A percentile compares a stretch with the other conserved stretches of the same genome.
Conservation (phyloP, 35 echinoderm and acorn worm species). For the Stichopus chloronotus region DNA sequence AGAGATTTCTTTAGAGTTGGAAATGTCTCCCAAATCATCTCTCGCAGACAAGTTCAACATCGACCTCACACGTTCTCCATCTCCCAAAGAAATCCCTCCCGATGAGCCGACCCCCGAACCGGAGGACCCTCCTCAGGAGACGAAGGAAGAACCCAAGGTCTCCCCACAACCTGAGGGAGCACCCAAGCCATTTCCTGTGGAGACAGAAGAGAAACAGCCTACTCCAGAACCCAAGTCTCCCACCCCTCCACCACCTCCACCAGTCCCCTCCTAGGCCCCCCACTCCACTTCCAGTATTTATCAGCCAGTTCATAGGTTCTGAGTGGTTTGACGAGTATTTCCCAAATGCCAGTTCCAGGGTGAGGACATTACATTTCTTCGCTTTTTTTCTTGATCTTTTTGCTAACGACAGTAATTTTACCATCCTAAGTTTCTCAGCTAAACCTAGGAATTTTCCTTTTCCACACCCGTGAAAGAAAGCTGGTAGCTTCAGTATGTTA, state of each 20-base stretch:
- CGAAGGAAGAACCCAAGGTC: neutral
- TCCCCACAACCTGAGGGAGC: slow-evolving; percentile 27
- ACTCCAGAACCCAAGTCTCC: slow-evolving; percentile 79
- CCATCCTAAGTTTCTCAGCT: neutral
- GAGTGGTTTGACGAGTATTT: slow-evolving; percentile 99
- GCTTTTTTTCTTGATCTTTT: neutral
- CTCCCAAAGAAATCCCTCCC: slow-evolving; percentile 63
- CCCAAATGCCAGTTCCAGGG: slow-evolving; percentile 87
- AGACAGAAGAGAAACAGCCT: slow-evolving; percentile 50
- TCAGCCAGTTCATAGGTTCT: slow-evolving; percentile 92
- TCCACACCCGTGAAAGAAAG: too few relatives aligned
- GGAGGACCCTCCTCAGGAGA: slow-evolving; percentile 60
- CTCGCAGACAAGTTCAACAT: slow-evolving; percentile 58
- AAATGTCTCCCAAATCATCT: slow-evolving; percentile 48
- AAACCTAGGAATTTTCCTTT: too few relatives aligned
- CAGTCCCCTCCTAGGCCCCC: slow-evolving; percentile 88
- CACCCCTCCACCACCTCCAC: slow-evolving; percentile 81
- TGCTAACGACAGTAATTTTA: neutral
- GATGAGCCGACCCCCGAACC: slow-evolving; percentile 71
- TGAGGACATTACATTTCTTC: slow-evolving; percentile 1
- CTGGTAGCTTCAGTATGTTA: too few relatives aligned
- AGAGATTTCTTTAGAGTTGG: slow-evolving; percentile 44
- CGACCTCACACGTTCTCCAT: slow-evolving; percentile 51
- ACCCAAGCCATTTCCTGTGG: slow-evolving; percentile 20
- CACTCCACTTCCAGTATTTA: slow-evolving; percentile 92